Percentiles rank a stretch among this genome's conserved stretches.
Evolutionary conservation across 2,888 invertebrate species (phyloP).

Genomic region (Platycnemis pennipes): DNA sequence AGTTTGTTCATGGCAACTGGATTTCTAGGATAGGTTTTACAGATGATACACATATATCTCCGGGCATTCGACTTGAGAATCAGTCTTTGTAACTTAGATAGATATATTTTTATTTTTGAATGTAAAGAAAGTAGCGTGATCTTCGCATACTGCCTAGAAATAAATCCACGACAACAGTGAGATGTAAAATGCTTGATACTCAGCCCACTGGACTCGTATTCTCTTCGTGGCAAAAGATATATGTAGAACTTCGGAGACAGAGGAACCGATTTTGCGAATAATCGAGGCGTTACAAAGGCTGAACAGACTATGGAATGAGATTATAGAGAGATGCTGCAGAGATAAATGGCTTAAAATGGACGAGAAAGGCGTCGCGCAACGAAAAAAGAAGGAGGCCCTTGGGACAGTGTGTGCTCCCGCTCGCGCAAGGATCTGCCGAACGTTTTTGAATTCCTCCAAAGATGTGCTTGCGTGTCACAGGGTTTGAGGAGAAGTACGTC

Average conservation of each 20-base stretch:
- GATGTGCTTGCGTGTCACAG: no score
- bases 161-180: neutral
- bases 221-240: neutral
- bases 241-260: neutral
- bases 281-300: neutral
- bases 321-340: neutral
- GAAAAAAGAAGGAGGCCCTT: neutral
- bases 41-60: neutral
- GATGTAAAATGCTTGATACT: no score
- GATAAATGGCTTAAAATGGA: neutral
- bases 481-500: no score
- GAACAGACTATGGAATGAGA: neutral
- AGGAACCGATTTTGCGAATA: neutral
- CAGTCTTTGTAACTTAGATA: no score
- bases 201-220: neutral
- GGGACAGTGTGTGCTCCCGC: no score
- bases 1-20: no score
- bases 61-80: neutral
- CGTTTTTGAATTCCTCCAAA: no score
- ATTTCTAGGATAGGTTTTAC: no score
- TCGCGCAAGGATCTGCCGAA: no score
- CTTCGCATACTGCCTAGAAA: neutral
- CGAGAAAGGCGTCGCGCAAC: neutral
- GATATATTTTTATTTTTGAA: neutral
- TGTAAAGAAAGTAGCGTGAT: neutral